phyloP scores from a whole-genome alignment of 2,797 vertebrate genomes.

The Chelon auratus region DNA sequence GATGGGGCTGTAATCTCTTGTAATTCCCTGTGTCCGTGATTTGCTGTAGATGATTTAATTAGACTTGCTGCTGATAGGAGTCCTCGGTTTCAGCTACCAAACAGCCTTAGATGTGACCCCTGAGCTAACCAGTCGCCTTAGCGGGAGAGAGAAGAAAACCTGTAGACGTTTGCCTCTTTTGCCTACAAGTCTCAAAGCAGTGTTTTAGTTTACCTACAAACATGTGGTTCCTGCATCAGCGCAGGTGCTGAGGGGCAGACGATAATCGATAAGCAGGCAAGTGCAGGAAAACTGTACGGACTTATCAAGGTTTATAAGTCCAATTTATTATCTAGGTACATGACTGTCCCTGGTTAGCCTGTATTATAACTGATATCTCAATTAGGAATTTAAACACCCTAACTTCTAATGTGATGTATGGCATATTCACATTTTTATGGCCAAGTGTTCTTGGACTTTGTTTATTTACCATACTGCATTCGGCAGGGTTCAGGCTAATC shows the following conservation, averaged over 20 bases:
- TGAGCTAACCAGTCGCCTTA: not conserved
- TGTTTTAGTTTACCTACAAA: constrained; percentile 36
- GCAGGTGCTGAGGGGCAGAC: not conserved
- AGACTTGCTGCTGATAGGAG: constrained; percentile 69
- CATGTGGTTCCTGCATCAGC: constrained; percentile 4
- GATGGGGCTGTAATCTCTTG: constrained; percentile 75
- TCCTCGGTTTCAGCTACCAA: constrained; percentile 49
- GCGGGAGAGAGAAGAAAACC: not conserved
- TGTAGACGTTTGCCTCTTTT: constrained; percentile 35
- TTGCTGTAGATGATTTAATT: constrained; percentile 81
- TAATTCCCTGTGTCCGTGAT: constrained; percentile 78
- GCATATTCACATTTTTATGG: constrained; percentile 17
- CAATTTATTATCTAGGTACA: not conserved
- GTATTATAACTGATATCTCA: constrained; percentile 22
- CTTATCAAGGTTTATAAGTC: not conserved
- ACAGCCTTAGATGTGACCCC: constrained; percentile 23
- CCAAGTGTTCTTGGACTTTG: constrained; percentile 23
- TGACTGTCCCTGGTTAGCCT: constrained; percentile 8
- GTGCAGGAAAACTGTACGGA: not conserved
- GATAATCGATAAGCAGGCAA: constrained; percentile 2
- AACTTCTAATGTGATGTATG: constrained; percentile 23
- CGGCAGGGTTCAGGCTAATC: constrained; percentile 50
- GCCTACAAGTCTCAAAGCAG: not conserved
- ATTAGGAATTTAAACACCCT: constrained; percentile 30
- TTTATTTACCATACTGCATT: constrained; percentile 48